A percentile compares a stretch with the other conserved stretches of the same genome.
Evolutionary conservation across 2,888 invertebrate genomes (phyloP).

Genomic region (Calameuta pallipes): DNA sequence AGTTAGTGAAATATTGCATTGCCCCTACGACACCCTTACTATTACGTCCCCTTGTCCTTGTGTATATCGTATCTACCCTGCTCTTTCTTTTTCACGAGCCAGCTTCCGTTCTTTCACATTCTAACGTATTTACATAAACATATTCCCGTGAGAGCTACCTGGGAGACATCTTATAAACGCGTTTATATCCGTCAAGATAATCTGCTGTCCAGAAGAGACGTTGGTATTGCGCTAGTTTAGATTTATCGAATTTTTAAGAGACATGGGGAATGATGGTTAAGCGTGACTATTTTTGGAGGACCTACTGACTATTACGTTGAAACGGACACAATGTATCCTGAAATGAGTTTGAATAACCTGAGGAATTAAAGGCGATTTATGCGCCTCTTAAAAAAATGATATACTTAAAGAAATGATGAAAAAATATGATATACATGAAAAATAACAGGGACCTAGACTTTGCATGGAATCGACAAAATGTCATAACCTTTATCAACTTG

Average conservation of each 20-base stretch:
- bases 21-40: not conserved
- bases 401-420: no score
- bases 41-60: not conserved
- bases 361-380: not conserved
- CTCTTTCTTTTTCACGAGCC: slow-evolving; percentile 10
- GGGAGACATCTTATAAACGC: slow-evolving; percentile 8
- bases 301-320: not conserved
- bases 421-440: not conserved
- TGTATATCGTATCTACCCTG: slow-evolving; percentile 4
- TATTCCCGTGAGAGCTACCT: slow-evolving; percentile 2
- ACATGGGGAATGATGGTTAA: not conserved
- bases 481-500: not conserved
- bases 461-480: not conserved
- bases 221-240: not conserved
- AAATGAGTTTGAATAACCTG: not conserved
- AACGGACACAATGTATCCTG: not conserved
- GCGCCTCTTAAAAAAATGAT: not conserved
- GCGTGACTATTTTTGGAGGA: not conserved
- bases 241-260: not conserved
- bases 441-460: not conserved
- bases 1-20: slow-evolving; percentile 9
- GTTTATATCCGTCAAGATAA: slow-evolving; percentile 7
- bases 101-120: slow-evolving; percentile 4
- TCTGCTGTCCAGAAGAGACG: not conserved
- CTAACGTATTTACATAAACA: slow-evolving; percentile 1